Percentiles rank a stretch among this genome's conserved stretches.
Evolutionary conservation across 1,140 invertebrate genomes (phyloP).

Genomic region (Listronotus bonariensis): DNA sequence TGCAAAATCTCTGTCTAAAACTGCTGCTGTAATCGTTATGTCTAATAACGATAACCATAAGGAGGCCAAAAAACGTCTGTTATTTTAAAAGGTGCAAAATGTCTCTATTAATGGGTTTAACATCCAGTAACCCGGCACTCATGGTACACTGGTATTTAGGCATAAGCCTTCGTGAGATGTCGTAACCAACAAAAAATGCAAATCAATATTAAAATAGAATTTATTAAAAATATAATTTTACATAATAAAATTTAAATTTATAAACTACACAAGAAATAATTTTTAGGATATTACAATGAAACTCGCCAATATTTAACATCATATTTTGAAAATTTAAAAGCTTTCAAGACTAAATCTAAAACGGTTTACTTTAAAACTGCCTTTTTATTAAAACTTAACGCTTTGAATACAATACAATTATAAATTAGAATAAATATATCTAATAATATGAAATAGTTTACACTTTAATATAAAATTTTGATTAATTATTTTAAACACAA

Average conservation of each 20-base stretch:
- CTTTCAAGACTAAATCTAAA: conserved; percentile 2
- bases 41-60: too few species aligned
- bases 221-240: conserved; percentile 42
- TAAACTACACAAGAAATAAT: conserved; percentile 38
- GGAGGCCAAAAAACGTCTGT: too few species aligned
- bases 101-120: too few species aligned
- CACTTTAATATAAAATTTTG: conserved; percentile 26
- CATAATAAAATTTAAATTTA: conserved; percentile 37
- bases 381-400: conserved; percentile 9
- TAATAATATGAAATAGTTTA: conserved; percentile 19
- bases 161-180: too few species aligned
- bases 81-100: too few species aligned
- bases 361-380: background rate
- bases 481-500: conserved; percentile 34
- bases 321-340: conserved; percentile 3
- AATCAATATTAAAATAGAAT: conserved; percentile 37
- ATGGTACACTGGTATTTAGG: too few species aligned
- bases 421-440: conserved; percentile 32
- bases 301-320: conserved; percentile 8
- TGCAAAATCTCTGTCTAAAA: too few species aligned
- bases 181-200: conserved; percentile 12
- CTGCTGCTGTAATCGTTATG: too few species aligned
- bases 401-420: conserved; percentile 5
- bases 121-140: too few species aligned
- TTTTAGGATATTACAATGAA: conserved; percentile 24